phyloP scores from a whole-genome alignment of 2,113 vertebrate species.

The Sialia sialis region DNA sequence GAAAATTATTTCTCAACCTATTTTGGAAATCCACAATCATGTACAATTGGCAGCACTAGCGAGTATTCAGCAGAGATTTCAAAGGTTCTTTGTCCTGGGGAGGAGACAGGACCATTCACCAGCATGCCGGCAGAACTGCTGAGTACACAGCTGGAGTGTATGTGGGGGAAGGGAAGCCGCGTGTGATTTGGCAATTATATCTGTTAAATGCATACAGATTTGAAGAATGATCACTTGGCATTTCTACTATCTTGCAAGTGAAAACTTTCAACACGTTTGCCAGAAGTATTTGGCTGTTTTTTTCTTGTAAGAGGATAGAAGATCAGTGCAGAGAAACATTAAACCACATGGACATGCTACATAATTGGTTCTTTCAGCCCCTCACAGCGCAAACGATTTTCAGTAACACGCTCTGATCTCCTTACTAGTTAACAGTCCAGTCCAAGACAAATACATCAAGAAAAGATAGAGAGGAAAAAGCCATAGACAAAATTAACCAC shows the following conservation, averaged over 20 bases:
- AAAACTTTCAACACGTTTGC: background rate
- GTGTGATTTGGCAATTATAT: background rate
- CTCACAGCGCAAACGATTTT: background rate
- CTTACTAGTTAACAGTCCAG: conserved; percentile 13
- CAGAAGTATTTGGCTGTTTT: background rate
- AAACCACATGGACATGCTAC: background rate
- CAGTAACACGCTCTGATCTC: conserved; percentile 2
- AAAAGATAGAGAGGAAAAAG: conserved; percentile 27
- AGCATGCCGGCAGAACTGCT: conserved; percentile 29
- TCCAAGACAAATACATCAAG: background rate
- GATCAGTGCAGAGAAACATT: background rate
- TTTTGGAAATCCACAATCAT: conserved; percentile 12
- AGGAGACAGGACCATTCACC: conserved; percentile 32
- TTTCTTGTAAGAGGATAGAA: background rate
- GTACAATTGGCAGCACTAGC: background rate
- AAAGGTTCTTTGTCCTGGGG: conserved; percentile 59
- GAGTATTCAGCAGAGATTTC: conserved; percentile 10
- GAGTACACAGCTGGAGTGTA: conserved; percentile 16
- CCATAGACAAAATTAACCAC: conserved; percentile 33
- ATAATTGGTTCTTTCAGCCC: conserved; percentile 33
- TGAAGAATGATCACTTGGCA: background rate
- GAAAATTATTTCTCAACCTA: conserved; percentile 53
- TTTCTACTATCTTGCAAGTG: background rate
- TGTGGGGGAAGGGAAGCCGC: background rate
- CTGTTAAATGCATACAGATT: background rate